Conservation (phyloP, 2,888 invertebrate species). For the Mimumesa dahlbomi region DNA sequence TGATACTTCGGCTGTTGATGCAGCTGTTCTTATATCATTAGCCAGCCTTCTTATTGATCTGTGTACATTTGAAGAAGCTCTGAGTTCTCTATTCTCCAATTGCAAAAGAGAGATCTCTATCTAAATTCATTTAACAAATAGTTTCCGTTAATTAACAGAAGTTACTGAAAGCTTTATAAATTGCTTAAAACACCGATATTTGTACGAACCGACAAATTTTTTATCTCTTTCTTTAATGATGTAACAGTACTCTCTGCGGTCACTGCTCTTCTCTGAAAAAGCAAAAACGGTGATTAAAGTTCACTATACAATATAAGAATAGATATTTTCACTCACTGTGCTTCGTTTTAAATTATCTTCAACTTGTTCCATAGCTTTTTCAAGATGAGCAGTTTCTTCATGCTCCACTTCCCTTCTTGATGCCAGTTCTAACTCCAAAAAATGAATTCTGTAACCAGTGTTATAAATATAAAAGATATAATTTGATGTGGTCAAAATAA, state of each 20-base stretch:
- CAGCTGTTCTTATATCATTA: constrained; percentile 84
- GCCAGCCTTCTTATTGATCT: constrained; percentile 82
- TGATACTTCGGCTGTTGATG: constrained; percentile 85
- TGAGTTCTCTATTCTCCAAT: constrained; percentile 82
- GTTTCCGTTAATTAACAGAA: too few relatives aligned
- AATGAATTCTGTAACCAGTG: constrained; percentile 80
- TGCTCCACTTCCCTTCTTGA: constrained; percentile 81
- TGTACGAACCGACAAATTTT: constrained; percentile 84
- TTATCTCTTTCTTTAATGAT: constrained; percentile 87
- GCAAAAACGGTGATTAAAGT: constrained; percentile 9
- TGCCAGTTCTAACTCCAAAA: constrained; percentile 82
- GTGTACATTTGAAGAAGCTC: constrained; percentile 69
- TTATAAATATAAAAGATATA: background rate
- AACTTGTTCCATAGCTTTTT: constrained; percentile 83
- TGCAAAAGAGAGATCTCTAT: constrained; percentile 81
- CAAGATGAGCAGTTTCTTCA: constrained; percentile 82
- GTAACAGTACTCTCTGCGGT: constrained; percentile 84
- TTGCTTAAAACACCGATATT: background rate
- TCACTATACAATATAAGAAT: background rate
- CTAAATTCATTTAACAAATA: constrained; percentile 75
- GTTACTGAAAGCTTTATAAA: background rate
- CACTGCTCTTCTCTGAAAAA: constrained; percentile 83
- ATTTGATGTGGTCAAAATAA: background rate
- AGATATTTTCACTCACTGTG: constrained; percentile 80
- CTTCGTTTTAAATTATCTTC: constrained; percentile 83